phyloP scores from a whole-genome alignment of 2,888 invertebrate species.

The Andrena chrysosceles region DNA sequence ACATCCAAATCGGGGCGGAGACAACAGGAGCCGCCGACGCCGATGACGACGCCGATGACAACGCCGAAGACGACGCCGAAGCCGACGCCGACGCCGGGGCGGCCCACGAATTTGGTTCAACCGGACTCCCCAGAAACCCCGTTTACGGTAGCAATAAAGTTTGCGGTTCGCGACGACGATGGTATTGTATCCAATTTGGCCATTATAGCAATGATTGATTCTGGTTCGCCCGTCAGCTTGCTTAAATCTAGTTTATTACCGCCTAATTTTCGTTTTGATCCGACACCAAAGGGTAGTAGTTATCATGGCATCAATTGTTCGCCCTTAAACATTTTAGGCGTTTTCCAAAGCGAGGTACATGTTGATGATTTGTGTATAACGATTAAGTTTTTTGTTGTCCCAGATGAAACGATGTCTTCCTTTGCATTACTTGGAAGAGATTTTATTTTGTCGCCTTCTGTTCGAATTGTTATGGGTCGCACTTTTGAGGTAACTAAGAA shows the following conservation, averaged over 20 bases:
- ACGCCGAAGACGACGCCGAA: too few species aligned
- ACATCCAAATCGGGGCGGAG: too few species aligned
- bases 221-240: conserved; percentile 3
- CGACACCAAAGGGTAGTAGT: background rate
- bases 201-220: conserved; percentile 4
- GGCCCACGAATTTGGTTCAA: too few species aligned
- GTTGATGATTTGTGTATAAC: background rate
- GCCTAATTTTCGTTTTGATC: background rate
- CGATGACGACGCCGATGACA: too few species aligned
- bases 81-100: too few species aligned
- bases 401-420: background rate
- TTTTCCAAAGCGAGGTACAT: background rate
- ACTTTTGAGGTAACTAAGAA: background rate
- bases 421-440: conserved; percentile 13
- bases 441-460: background rate
- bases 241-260: background rate
- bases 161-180: background rate
- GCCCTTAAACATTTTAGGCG: background rate
- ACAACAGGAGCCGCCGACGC: too few species aligned
- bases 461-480: background rate
- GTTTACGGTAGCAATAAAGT: background rate
- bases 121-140: background rate
- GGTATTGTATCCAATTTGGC: background rate
- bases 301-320: background rate
- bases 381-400: conserved; percentile 24